These are phyloP conservation scores for Dysidea cf. avara DNA, from an alignment of 37 sponge, comb jelly and placozoan genomes.

Conservation along the genomic window DNA sequence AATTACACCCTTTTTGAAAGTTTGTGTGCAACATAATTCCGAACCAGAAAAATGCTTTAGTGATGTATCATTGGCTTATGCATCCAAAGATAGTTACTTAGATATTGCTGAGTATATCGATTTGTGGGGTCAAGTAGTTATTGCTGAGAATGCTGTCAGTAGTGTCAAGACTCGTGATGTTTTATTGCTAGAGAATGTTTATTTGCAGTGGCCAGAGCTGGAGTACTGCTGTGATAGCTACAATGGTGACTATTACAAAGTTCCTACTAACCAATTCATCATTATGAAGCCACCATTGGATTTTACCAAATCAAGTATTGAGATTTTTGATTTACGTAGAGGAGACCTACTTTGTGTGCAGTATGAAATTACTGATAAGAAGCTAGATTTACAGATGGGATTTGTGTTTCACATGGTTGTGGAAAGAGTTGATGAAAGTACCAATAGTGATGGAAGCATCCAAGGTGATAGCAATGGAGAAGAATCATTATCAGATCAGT, in stretches of 20 bases:
- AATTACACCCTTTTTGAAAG: conserved; percentile 19
- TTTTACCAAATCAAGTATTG: no score
- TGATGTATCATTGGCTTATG: conserved; percentile 18
- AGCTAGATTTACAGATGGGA: not conserved
- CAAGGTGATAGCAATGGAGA: no score
- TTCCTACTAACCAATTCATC: not conserved
- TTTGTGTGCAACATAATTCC: conserved; percentile 66
- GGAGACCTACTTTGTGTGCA: conserved; percentile 20
- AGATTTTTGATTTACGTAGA: no score
- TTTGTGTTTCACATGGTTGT: conserved; percentile 73
- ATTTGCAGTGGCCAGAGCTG: conserved; percentile 58
- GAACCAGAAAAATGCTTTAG: conserved; percentile 67
- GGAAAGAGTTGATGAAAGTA: not conserved
- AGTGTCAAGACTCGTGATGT: conserved; percentile 40
- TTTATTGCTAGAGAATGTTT: conserved; percentile 35
- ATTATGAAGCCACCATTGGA: no score
- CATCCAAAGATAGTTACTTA: conserved; percentile 40
- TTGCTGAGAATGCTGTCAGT: conserved; percentile 58
- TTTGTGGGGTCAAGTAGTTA: conserved; percentile 51
- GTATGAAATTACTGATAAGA: not conserved
- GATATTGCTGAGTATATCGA: conserved; percentile 40
- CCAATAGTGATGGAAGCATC: no score
- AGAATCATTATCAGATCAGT: no score
- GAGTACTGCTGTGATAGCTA: conserved; percentile 4
- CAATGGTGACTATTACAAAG: conserved; percentile 24